Percentiles rank a stretch among this genome's conserved stretches.
Conservation (phyloP, 2,888 invertebrate species). For the Acleris literana region DNA sequence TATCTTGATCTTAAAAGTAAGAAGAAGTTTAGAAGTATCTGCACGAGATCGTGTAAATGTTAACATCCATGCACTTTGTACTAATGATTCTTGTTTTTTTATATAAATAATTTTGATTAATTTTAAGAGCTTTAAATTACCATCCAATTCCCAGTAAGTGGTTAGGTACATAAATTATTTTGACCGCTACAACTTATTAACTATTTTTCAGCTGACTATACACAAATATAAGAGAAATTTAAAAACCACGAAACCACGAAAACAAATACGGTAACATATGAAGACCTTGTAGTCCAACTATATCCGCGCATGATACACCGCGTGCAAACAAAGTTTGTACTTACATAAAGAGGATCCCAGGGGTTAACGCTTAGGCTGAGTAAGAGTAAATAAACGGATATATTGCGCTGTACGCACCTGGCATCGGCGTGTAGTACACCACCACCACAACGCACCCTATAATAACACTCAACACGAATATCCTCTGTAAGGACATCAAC, state of each 20-base stretch:
- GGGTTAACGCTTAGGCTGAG: constrained; percentile 1
- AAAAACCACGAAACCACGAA: not conserved
- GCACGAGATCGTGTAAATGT: too few relatives aligned
- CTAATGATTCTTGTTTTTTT: too few relatives aligned
- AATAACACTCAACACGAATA: constrained; percentile 86
- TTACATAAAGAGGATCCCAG: constrained; percentile 7
- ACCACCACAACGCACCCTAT: constrained; percentile 86
- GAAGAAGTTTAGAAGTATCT: too few relatives aligned
- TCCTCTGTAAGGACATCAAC: constrained; percentile 85
- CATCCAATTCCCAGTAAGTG: too few relatives aligned
- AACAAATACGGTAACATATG: not conserved
- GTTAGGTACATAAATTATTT: not conserved
- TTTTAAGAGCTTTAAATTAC: too few relatives aligned
- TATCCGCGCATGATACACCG: constrained; percentile 3
- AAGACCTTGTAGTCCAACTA: not conserved
- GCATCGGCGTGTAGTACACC: constrained; percentile 88
- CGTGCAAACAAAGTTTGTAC: constrained; percentile 6
- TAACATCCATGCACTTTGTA: too few relatives aligned
- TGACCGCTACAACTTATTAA: not conserved
- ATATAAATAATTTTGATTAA: too few relatives aligned
- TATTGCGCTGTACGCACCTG: constrained; percentile 75
- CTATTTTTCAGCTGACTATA: not conserved
- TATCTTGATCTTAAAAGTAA: too few relatives aligned
- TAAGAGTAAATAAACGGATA: not conserved
- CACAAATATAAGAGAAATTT: not conserved